A percentile compares a stretch with the other conserved stretches of the same genome.
Conservation (phyloP, 2,797 vertebrate species). For the Uromys caudimaculatus region DNA sequence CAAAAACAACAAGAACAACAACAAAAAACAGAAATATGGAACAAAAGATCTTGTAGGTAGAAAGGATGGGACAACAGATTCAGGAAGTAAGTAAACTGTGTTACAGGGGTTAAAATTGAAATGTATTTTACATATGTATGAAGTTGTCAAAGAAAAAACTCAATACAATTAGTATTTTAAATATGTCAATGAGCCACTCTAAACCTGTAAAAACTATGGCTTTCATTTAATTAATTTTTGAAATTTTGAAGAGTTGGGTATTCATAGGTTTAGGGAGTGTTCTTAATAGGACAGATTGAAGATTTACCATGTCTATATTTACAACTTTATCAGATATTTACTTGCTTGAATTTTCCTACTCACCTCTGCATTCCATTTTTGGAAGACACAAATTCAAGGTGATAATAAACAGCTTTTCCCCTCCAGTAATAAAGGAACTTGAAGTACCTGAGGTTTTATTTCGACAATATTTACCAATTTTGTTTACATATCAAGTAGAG, state of each 20-base stretch:
- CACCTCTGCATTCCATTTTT: neutral
- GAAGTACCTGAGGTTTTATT: constrained; percentile 71
- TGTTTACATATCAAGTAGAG: constrained; percentile 79
- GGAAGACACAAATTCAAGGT: neutral
- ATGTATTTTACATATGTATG: neutral
- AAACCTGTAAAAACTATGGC: neutral
- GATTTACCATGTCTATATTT: constrained; percentile 52
- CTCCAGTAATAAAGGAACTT: constrained; percentile 55
- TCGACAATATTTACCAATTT: constrained; percentile 77
- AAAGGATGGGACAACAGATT: no score
- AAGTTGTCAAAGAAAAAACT: neutral
- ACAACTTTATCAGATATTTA: neutral
- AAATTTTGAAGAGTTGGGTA: neutral
- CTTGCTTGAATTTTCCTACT: constrained; percentile 20
- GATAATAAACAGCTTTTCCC: constrained; percentile 53
- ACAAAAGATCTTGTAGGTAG: neutral
- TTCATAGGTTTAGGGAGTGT: neutral
- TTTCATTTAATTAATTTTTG: neutral
- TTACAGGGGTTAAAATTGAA: neutral
- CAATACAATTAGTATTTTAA: neutral
- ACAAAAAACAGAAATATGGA: neutral
- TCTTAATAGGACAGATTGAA: neutral
- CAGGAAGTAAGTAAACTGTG: no score
- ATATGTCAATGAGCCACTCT: neutral
- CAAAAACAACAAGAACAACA: neutral